Conservation (phyloP, 2,113 vertebrate species). For the Pseudolaguvia tuberculata region DNA sequence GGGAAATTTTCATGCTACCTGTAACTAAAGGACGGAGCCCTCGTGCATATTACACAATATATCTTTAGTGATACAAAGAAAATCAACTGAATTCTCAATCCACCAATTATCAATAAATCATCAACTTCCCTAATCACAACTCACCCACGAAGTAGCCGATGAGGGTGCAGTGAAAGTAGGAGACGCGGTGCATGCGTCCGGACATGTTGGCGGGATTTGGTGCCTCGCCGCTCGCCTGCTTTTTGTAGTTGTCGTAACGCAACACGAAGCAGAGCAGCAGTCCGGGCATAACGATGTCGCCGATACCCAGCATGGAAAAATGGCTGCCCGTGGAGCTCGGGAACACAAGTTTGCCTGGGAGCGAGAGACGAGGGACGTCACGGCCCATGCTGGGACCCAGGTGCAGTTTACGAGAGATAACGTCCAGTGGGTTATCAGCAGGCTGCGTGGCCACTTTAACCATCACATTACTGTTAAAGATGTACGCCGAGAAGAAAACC, state of each 20-base stretch:
- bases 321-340: conserved; percentile 97
- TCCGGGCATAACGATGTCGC: conserved; percentile 98
- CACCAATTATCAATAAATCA: no score
- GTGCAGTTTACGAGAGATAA: conserved; percentile 95
- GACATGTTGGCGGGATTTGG: conserved; percentile 82
- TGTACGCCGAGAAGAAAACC: conserved; percentile 99
- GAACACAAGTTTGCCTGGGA: conserved; percentile 97
- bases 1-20: no score
- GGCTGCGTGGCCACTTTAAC: conserved; percentile 99
- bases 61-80: no score
- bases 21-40: no score
- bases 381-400: conserved; percentile 90
- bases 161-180: conserved; percentile 99
- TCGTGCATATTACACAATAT: no score
- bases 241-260: conserved; percentile 98
- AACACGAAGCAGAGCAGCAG: conserved; percentile 97
- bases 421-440: conserved; percentile 95
- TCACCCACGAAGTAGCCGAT: conserved; percentile 98
- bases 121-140: conserved; percentile 40
- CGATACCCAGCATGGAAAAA: conserved; percentile 98
- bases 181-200: conserved; percentile 96
- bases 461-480: conserved; percentile 99
- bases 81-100: no score
- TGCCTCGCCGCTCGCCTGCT: conserved; percentile 84
- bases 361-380: conserved; percentile 90